Base-by-base conservation (phyloP, 1,140 invertebrate species). In the Dreissena polymorpha region DNA sequence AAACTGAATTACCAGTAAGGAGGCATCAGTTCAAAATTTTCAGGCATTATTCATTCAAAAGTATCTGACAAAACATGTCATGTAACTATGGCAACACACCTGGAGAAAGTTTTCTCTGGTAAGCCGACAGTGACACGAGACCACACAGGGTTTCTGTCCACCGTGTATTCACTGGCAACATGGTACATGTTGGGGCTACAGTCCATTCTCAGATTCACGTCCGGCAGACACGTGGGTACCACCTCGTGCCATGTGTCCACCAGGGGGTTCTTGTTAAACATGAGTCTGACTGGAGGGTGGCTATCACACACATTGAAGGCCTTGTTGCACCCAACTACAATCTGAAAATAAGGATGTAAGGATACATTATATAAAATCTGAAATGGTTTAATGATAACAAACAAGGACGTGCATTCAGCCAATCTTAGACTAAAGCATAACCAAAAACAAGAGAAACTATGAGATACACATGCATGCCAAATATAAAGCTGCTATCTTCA, bases 141-240 rank as follows among this genome's bases (percentile, higher is more conserved):
- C 93, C 93, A 94, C 10, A 85, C 86, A 1, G 89, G 89, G 75
- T 91, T 86, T 0, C 86, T 86, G 27, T 93, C 90, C 16, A 91
- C 82, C 10, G 86, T 88, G 86, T 92, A 94, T 8, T 90, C 69
- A 70, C 92, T 93, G 53, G 92, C 90, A 18, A 81, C 69, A 72
- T 94, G 91, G 77, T 92, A 93, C 29, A 89, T 88, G 72, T 92
- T 90, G 13, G 93, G 93, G 12, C 89, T 87, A 86, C 93, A 94
- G 70, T 92, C 90, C 23, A 86, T 87, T 10, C 84, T 65, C 39
- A 74, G 51, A 55, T 88, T 90, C 27, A 75, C 75, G 69, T 88
- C 87, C 13, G 93, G 92, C 16, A 93, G 87, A 88, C 93, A 94
- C 12, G 87, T 87, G 10, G 92, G 88, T 29, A 89, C 87, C 8